Conservation (phyloP, 2,113 vertebrate genomes). For the Cepphus grylle region DNA sequence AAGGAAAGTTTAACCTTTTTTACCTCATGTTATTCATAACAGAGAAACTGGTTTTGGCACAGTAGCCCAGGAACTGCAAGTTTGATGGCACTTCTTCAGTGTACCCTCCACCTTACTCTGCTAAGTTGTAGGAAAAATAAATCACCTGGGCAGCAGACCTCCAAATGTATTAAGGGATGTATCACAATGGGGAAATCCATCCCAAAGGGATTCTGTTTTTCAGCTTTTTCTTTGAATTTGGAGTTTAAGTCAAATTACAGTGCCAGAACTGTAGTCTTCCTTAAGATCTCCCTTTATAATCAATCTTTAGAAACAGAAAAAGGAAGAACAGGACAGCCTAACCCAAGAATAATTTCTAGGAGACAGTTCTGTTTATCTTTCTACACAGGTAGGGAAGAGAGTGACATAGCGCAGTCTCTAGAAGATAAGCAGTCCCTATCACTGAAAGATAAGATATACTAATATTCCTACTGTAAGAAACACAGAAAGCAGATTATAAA, state of each 20-base stretch:
- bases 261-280: background rate
- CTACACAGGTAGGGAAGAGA: background rate
- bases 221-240: background rate
- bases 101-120: background rate
- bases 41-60: background rate
- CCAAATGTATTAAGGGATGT: background rate
- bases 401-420: background rate
- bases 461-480: background rate
- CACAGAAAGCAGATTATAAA: background rate
- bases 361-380: background rate
- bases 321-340: background rate
- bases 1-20: background rate
- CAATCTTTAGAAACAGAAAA: background rate
- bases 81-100: background rate
- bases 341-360: background rate
- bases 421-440: background rate
- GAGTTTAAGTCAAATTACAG: background rate
- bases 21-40: background rate
- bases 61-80: background rate
- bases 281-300: background rate
- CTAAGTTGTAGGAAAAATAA: background rate
- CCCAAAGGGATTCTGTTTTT: background rate
- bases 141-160: background rate
- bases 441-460: background rate
- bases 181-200: background rate